Evolutionary conservation across 53 echinoderm and acorn worm species (phyloP).

Genomic region (Holothuria leucospilota): DNA sequence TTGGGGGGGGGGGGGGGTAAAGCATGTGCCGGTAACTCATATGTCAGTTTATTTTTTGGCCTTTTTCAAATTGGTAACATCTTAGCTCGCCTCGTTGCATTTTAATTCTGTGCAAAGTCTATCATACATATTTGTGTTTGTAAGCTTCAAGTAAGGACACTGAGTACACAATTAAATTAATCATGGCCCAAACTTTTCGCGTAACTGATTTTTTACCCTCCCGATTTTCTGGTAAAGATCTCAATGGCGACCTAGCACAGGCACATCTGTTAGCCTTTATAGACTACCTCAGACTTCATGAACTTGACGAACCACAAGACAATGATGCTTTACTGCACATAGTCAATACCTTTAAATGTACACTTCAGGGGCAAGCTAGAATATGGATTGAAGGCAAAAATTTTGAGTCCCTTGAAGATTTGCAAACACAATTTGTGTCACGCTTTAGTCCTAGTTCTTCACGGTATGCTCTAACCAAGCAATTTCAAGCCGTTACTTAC

Average conservation of each 20-base stretch:
- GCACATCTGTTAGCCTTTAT: constrained; percentile 48
- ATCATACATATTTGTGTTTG: too few relatives aligned
- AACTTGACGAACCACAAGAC: background rate
- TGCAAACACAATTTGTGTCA: constrained; percentile 28
- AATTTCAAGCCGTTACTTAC: constrained; percentile 25
- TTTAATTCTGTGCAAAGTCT: too few relatives aligned
- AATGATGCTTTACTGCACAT: too few relatives aligned
- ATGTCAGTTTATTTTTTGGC: too few relatives aligned
- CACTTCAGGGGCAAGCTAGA: constrained; percentile 29
- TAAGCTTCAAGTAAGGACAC: too few relatives aligned
- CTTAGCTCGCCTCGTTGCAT: too few relatives aligned
- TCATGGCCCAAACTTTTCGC: background rate
- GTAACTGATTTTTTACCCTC: constrained; percentile 55
- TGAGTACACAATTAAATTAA: too few relatives aligned
- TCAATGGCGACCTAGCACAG: background rate
- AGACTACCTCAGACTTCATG: constrained; percentile 50
- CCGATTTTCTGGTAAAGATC: constrained; percentile 36
- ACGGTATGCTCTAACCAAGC: background rate
- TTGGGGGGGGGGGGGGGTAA: too few relatives aligned
- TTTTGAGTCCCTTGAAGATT: constrained; percentile 11
- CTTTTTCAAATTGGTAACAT: too few relatives aligned
- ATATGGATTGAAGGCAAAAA: constrained; percentile 42
- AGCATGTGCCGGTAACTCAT: too few relatives aligned
- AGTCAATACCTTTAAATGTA: too few relatives aligned
- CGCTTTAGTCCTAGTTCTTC: constrained; percentile 52